A percentile compares a stretch with the other conserved stretches of the same genome.
These are phyloP conservation scores for Parapristionchus giblindavisi DNA, from an alignment of 2,888 invertebrate species.

Conservation along the genomic window DNA sequence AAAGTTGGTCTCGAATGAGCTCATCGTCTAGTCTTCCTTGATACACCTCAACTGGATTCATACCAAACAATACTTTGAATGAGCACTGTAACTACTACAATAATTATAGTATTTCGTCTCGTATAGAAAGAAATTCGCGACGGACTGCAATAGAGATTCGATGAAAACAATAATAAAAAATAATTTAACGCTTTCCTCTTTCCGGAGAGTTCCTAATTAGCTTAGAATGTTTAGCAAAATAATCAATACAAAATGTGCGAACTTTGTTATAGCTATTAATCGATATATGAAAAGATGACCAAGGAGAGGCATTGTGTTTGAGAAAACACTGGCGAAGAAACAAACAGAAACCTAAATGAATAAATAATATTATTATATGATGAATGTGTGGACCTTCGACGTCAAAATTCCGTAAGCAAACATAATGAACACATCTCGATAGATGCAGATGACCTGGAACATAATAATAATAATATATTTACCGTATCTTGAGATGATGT, in stretches of 20 bases:
- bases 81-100: neutral
- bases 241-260: too few species aligned
- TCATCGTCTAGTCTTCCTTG: too few species aligned
- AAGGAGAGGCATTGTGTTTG: slow-evolving; percentile 11
- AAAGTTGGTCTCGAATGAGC: too few species aligned
- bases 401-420: slow-evolving; percentile 6
- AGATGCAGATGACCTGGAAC: slow-evolving; percentile 7
- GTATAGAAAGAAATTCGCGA: neutral
- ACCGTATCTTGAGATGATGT: too few species aligned
- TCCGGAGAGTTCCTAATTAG: too few species aligned
- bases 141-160: neutral
- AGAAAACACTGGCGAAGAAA: slow-evolving; percentile 1
- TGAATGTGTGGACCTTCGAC: neutral
- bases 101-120: neutral
- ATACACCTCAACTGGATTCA: too few species aligned
- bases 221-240: too few species aligned
- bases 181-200: too few species aligned
- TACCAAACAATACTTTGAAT: neutral
- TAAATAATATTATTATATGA: neutral
- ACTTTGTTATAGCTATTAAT: too few species aligned
- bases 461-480: too few species aligned
- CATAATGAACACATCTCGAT: slow-evolving; percentile 26
- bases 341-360: slow-evolving; percentile 10
- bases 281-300: slow-evolving; percentile 28
- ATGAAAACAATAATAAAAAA: too few species aligned